Evolutionary conservation across 2,113 vertebrate genomes (phyloP).

Genomic region (Syngnathus floridae): DNA sequence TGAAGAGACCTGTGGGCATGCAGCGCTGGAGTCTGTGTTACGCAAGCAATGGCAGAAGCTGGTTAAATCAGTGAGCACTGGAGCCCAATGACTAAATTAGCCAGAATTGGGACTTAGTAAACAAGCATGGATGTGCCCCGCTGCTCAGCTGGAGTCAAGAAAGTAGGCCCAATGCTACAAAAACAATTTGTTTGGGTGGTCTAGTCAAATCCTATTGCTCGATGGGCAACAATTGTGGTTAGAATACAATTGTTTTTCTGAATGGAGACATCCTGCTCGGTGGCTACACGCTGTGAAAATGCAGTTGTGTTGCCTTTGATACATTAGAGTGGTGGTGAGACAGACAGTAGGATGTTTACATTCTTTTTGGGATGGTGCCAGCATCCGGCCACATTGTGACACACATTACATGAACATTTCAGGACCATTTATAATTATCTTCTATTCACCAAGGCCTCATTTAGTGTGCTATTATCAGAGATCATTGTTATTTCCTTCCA

Average conservation of each 20-base stretch:
- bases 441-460: conserved; percentile 59
- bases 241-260: conserved; percentile 62
- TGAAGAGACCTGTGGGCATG: conserved; percentile 8
- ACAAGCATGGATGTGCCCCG: conserved; percentile 21
- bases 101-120: conserved; percentile 23
- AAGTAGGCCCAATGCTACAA: conserved; percentile 31
- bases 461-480: conserved; percentile 60
- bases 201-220: conserved; percentile 56
- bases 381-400: conserved; percentile 48
- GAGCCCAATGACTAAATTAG: conserved; percentile 42
- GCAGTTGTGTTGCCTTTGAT: conserved; percentile 15
- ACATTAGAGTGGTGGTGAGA: conserved; percentile 15
- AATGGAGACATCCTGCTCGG: conserved; percentile 54
- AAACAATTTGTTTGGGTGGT: conserved; percentile 64
- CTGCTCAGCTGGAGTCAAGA: conserved; percentile 33
- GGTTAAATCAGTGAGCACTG: conserved; percentile 27
- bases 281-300: conserved; percentile 36
- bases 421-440: conserved; percentile 59
- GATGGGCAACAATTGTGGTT: conserved; percentile 54
- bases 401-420: conserved; percentile 56
- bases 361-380: conserved; percentile 49
- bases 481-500: conserved; percentile 62
- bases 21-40: conserved; percentile 20
- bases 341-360: conserved; percentile 58
- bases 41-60: conserved; percentile 34